A percentile compares a stretch with the other conserved stretches of the same genome.
phyloP scores from a whole-genome alignment of 2,888 invertebrate species.

The Clusia tigrina region DNA sequence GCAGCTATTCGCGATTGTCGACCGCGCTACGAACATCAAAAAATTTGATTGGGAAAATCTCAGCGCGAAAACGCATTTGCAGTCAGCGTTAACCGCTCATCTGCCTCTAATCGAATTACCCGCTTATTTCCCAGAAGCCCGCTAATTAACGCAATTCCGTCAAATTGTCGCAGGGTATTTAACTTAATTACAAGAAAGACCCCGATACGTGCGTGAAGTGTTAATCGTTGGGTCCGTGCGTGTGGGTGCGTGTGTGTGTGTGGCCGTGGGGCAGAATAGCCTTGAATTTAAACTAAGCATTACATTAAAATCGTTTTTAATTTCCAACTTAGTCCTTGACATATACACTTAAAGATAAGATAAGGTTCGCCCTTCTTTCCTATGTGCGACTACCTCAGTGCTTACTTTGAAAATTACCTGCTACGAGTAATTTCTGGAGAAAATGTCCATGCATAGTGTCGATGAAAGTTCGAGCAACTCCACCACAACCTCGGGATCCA shows the following conservation, averaged over 20 bases:
- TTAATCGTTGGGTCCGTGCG: no score
- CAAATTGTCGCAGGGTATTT: background rate
- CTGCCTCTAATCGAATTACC: background rate
- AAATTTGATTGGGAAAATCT: no score
- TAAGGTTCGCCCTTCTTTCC: background rate
- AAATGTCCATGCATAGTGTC: constrained; percentile 8
- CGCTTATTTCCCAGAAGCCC: background rate
- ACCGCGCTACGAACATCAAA: no score
- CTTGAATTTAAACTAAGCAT: constrained; percentile 6
- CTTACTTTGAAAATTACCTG: background rate
- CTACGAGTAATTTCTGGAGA: no score
- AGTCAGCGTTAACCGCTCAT: no score
- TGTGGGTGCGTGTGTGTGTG: background rate
- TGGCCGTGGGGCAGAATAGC: no score
- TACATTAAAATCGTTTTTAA: background rate
- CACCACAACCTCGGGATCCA: constrained; percentile 26
- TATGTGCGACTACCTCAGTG: background rate
- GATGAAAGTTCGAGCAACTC: background rate
- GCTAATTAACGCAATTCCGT: background rate
- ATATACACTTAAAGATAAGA: background rate
- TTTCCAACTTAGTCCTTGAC: background rate
- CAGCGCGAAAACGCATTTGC: no score
- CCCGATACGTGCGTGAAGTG: background rate
- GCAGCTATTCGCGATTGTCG: constrained; percentile 15
- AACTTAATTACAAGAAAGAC: background rate